Base-by-base conservation (phyloP, 2,888 invertebrate genomes). In the Hydraecia micacea region DNA sequence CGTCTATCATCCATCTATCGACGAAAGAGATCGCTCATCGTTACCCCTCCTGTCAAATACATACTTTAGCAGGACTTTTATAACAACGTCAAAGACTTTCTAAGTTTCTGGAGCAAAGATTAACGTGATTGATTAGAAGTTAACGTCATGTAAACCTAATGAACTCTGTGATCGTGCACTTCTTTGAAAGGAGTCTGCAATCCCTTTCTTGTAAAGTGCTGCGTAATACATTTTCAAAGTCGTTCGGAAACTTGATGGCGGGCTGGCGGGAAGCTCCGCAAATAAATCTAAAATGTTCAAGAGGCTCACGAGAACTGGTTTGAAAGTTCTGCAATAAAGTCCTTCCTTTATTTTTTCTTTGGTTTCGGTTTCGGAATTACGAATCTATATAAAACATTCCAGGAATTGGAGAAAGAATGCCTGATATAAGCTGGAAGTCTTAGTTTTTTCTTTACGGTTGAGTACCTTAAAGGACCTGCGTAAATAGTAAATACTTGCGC, bases 111-210 rank as follows among this genome's bases (percentile, higher is more conserved):
- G 68, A 39, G 46, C 36, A 74, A 80, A 84, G 84, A 87, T 89
- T 81, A 78, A 82, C 78, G 77, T 87, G 88, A 89, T 84, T 81
- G 88, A 91, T 88, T 84, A 77, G 74, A 76, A 77, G 73, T 74
- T 83, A 77, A 66, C 80, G 62, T 83, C 70, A 80, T 80, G 67
- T 68, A 65, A 78, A 80, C 65, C 58, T 73, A 78, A 77, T 60
- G 28, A 76, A 77, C 71, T 72, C 63, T 66, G 52, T 81, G 79
- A 81, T 58, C 73, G 62, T 75, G 71, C 71, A 80, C 55, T 77
- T 81, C 67, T 78, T 63, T 70, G 69, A 74, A 86, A 82, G 62
- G 21, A 76, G n/a, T 52, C 70, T 62, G 39, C 62, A 28, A 73
- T 68, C 58, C 81, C 68, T 49, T 75, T 55, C 69, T 80, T 69